phyloP scores from a whole-genome alignment of 2,888 invertebrate genomes.

The Aplocera efformata region DNA sequence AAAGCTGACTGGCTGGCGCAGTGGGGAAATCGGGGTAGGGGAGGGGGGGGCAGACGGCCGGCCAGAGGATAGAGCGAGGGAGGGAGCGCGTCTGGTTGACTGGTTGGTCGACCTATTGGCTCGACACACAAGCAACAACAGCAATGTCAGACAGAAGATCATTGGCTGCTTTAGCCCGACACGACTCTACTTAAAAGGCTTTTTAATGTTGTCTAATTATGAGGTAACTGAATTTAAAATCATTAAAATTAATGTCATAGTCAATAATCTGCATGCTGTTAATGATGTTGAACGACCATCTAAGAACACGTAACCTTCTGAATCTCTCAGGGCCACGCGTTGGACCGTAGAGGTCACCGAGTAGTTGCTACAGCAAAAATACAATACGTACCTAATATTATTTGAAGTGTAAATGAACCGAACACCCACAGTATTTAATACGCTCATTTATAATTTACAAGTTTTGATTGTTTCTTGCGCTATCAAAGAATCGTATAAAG shows the following conservation, averaged over 20 bases:
- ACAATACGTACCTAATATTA: conserved; percentile 41
- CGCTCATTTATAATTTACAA: conserved; percentile 1
- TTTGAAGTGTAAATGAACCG: conserved; percentile 33
- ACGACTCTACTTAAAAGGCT: conserved; percentile 28
- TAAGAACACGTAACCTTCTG: conserved; percentile 65
- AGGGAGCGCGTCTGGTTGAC: conserved; percentile 75
- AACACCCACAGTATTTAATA: conserved; percentile 13
- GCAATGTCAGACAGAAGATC: conserved; percentile 63
- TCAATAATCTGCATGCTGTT: background rate
- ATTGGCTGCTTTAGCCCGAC: conserved; percentile 59
- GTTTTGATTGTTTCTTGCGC: conserved; percentile 32
- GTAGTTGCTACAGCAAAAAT: conserved; percentile 49
- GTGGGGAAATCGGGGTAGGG: conserved; percentile 46
- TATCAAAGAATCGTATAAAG: conserved; percentile 24
- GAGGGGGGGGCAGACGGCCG: conserved; percentile 55
- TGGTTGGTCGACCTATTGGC: conserved; percentile 78
- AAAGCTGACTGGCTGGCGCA: conserved; percentile 71
- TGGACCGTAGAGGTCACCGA: conserved; percentile 67
- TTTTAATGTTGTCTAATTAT: no score
- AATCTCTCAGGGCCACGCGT: conserved; percentile 67
- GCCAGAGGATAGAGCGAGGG: conserved; percentile 55
- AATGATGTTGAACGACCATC: conserved; percentile 33
- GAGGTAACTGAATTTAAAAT: no score
- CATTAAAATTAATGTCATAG: no score
- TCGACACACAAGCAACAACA: conserved; percentile 58